Conservation (phyloP, 2,113 vertebrate genomes). For the Scortum barcoo region DNA sequence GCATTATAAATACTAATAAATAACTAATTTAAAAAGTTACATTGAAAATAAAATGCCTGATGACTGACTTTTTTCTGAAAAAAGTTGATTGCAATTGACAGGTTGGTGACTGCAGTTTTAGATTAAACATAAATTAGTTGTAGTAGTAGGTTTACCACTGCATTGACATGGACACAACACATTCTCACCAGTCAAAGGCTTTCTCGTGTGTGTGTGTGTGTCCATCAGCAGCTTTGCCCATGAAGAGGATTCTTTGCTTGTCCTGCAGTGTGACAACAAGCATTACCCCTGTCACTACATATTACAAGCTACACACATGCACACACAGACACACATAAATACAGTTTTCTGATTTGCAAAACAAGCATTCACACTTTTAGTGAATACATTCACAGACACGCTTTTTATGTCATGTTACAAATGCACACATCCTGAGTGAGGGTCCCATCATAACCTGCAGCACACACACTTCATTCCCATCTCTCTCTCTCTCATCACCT, state of each 20-base stretch:
- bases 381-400: conserved; percentile 19
- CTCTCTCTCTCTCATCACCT: conserved; percentile 33
- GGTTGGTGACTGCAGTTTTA: no score
- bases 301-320: conserved; percentile 23
- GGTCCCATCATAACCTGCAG: conserved; percentile 23
- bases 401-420: conserved; percentile 25
- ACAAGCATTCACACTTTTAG: not conserved
- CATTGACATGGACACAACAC: not conserved
- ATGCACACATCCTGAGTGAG: conserved; percentile 14
- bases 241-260: not conserved
- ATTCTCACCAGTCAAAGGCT: not conserved
- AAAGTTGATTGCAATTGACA: no score
- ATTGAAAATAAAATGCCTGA: no score
- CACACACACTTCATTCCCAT: conserved; percentile 25
- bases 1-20: no score
- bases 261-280: conserved; percentile 14
- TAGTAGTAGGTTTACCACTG: not conserved
- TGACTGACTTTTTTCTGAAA: no score
- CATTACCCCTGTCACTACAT: conserved; percentile 25
- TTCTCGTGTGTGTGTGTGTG: not conserved
- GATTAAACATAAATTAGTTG: no score
- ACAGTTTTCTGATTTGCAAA: conserved; percentile 10
- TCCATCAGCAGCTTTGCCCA: not conserved
- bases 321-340: not conserved
- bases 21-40: no score